Conservation (phyloP, 1,140 invertebrate species). For the Anastrepha obliqua region DNA sequence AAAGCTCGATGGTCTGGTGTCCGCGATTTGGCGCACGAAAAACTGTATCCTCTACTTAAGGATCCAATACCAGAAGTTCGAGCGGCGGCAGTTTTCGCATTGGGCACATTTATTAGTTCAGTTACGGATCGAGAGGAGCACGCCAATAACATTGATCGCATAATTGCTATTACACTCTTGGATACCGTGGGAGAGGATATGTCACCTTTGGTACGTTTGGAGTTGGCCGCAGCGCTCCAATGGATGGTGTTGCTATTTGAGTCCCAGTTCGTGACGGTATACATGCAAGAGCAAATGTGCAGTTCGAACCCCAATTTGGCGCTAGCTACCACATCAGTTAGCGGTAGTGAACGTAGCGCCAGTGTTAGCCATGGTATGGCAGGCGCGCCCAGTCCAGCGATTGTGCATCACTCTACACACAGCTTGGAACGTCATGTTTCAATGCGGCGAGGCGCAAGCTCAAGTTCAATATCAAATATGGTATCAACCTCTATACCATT, state of each 20-base stretch:
- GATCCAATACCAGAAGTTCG: constrained; percentile 92
- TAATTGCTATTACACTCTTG: constrained; percentile 89
- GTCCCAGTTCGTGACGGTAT: constrained; percentile 89
- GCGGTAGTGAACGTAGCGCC: constrained; percentile 64
- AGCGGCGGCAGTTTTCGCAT: constrained; percentile 91
- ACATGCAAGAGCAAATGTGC: constrained; percentile 74
- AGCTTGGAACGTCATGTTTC: constrained; percentile 68
- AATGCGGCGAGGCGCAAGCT: constrained; percentile 71
- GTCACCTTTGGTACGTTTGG: constrained; percentile 90
- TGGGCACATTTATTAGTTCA: constrained; percentile 94
- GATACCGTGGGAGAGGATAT: constrained; percentile 88
- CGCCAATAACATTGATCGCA: constrained; percentile 94
- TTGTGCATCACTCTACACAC: constrained; percentile 63
- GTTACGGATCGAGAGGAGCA: constrained; percentile 90
- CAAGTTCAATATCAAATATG: constrained; percentile 73
- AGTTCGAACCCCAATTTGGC: constrained; percentile 57
- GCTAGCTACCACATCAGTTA: constrained; percentile 50
- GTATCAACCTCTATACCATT: constrained; percentile 69
- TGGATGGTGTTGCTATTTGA: constrained; percentile 94
- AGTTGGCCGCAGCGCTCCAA: constrained; percentile 87
- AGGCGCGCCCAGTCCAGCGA: constrained; percentile 53
- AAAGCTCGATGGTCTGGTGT: constrained; percentile 96
- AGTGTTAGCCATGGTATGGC: constrained; percentile 63
- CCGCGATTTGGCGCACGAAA: constrained; percentile 96
- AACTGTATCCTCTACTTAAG: constrained; percentile 86